Conservation (phyloP, 2,113 vertebrate genomes). For the Chionis minor region DNA sequence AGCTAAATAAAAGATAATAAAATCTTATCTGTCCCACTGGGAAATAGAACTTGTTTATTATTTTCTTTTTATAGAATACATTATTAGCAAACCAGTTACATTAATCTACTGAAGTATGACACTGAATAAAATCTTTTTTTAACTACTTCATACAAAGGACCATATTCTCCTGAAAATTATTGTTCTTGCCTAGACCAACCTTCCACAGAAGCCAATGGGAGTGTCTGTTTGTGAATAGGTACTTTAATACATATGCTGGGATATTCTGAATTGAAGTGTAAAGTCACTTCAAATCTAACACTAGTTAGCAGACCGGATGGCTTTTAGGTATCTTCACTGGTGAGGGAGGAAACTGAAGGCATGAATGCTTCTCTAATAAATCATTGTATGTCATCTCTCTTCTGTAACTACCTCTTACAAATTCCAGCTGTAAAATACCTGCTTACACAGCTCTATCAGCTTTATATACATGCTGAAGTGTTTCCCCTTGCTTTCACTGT, state of each 20-base stretch:
- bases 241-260: not conserved
- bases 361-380: not conserved
- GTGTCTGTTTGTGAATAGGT: not conserved
- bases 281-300: not conserved
- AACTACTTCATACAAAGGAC: not conserved
- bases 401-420: not conserved
- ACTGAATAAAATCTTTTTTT: not conserved
- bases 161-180: not conserved
- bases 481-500: not conserved
- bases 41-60: not conserved
- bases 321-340: not conserved
- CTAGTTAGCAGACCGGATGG: not conserved
- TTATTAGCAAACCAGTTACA: not conserved
- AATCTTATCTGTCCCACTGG: not conserved
- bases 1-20: not conserved
- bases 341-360: not conserved
- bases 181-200: not conserved
- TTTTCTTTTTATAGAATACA: not conserved
- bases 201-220: not conserved
- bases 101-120: not conserved
- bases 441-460: not conserved
- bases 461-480: not conserved
- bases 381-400: not conserved
- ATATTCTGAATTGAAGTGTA: not conserved
- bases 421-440: constrained; percentile 1